These are phyloP conservation scores for Lottia scabra DNA, from an alignment of 2,888 invertebrate genomes.

Conservation along the genomic window DNA sequence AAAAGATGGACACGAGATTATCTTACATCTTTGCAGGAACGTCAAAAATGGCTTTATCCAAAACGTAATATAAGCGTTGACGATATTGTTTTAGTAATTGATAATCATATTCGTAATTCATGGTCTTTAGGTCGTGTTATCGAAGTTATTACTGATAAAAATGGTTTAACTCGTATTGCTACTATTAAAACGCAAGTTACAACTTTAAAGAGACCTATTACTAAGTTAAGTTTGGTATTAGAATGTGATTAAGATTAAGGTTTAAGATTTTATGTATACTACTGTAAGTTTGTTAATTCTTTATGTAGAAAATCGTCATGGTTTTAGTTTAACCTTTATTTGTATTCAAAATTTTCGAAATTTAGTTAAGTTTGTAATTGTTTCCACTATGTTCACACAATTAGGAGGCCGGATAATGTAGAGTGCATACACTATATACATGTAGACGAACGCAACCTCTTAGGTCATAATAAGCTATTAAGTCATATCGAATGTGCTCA, in stretches of 20 bases:
- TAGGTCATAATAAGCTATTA: no score
- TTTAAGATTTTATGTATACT: no score
- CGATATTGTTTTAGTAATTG: conserved; percentile 20
- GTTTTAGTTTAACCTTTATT: no score
- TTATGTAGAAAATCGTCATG: no score
- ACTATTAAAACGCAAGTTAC: conserved; percentile 7
- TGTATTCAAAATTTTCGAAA: no score
- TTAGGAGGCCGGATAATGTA: no score
- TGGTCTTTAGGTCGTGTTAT: conserved; percentile 21
- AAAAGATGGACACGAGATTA: conserved; percentile 14
- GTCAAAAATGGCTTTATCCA: conserved; percentile 22
- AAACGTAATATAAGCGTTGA: conserved; percentile 13
- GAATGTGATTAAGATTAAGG: conserved; percentile 9
- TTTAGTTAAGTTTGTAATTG: no score
- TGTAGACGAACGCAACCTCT: no score
- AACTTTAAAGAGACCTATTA: conserved; percentile 9
- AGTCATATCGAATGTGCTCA: no score
- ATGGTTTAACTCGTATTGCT: conserved; percentile 12
- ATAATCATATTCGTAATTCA: conserved; percentile 17
- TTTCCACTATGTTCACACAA: no score
- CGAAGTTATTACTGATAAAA: conserved; percentile 7
- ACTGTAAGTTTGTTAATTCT: no score
- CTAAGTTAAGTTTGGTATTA: conserved; percentile 13
- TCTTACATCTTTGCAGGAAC: conserved; percentile 18
- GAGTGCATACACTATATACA: no score